A percentile compares a stretch with the other conserved stretches of the same genome.
Conservation (phyloP, 2,113 vertebrate genomes). For the Lepidothrix coronata region DNA sequence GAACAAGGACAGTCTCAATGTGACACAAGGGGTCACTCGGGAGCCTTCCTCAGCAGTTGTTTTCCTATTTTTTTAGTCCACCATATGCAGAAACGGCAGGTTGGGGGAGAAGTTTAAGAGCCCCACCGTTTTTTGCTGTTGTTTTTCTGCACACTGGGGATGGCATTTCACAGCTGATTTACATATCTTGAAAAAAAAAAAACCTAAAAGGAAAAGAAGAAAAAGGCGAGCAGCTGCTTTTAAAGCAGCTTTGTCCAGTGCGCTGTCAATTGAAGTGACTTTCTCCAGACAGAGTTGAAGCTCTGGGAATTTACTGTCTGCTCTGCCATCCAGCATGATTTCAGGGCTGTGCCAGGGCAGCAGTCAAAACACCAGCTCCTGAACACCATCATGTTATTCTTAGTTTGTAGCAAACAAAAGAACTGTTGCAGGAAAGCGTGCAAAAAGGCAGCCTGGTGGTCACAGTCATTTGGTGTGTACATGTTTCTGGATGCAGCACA, state of each 20-base stretch:
- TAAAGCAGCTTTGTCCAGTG: not conserved
- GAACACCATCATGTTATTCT: not conserved
- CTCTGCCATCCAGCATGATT: not conserved
- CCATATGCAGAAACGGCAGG: not conserved
- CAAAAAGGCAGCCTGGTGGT: not conserved
- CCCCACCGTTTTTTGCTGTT: not conserved
- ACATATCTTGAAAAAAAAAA: not conserved
- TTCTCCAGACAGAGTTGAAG: not conserved
- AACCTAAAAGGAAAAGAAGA: not conserved
- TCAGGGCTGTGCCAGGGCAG: not conserved
- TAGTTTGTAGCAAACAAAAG: not conserved
- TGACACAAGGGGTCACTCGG: slow-evolving; percentile 62
- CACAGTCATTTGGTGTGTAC: not conserved
- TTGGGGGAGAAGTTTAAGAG: not conserved
- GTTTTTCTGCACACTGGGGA: not conserved
- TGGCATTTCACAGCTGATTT: not conserved
- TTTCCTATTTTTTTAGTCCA: not conserved
- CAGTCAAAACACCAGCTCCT: not conserved
- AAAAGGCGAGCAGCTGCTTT: slow-evolving; percentile 17
- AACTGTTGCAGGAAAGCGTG: not conserved
- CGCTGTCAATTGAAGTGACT: not conserved
- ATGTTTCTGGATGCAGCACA: not conserved
- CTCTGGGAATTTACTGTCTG: not conserved
- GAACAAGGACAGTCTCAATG: not conserved
- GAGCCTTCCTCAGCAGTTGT: not conserved